Base-by-base conservation (phyloP, 2,113 vertebrate genomes). In the Podocnemis expansa region DNA sequence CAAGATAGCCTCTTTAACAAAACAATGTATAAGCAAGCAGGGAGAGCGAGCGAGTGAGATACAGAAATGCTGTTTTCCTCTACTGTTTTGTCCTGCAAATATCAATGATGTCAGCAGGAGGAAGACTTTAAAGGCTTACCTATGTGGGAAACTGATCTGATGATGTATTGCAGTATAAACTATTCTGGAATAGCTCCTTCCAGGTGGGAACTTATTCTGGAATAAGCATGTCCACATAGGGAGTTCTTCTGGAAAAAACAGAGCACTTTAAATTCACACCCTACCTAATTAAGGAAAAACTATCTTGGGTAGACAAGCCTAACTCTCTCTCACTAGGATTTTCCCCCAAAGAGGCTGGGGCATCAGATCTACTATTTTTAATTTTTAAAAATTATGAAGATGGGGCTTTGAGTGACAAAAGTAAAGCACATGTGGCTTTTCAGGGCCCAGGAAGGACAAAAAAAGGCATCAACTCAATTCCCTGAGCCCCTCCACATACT, bases 21-120 rank as follows among this genome's bases (percentile, higher is more conserved):
- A 63, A 34, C 2, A 7, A 58, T 14, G 56, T 70, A 70, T 70
- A n/a, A 70, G 7, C 19, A 70, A 3, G 10, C 34, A 78, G 22
- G 11, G 4, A 75, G 60, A n/a, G n/a, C n/a, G n/a, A 52, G 0
- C 91, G 78, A 80, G 31, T 73, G 31, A 47, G 58, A 78, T 17
- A 47, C n/a, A 21, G 73, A 1, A 0, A 0, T 8, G 60, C 6
- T 67, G 13, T 25, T 60, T 79, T 27, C 19, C 93, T 73, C 43
- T 89, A 24, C 21, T 47, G 47, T 47, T 10, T 52, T 25, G 22
- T 10, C 41, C 38, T 75, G 41, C 70, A 75, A 43, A 1, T 0
- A 84, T 70, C 11, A 52, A 0, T 1, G 1, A 0, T 13, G 47
- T 25, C 16, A 3, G 0, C 10, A 49, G 10, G 43, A 3, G 82